Evolutionary conservation across 2,797 vertebrate genomes (phyloP), one percentile per base, ranked within the genome.

Genomic region (Enteromius afrohamiltoni): DNA sequence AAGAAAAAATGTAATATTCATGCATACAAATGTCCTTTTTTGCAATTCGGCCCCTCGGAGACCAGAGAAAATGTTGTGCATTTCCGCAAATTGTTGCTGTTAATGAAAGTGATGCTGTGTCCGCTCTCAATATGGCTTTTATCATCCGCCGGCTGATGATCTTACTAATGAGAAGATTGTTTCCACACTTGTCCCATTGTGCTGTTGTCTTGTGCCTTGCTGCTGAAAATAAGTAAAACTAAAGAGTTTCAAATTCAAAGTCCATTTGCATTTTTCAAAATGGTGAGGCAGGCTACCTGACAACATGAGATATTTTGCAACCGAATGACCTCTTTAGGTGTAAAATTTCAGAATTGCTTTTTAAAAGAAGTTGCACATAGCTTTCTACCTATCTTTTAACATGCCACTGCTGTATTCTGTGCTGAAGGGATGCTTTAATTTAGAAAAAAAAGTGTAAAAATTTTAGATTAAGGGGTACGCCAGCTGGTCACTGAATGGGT

Each of bases 21-120:
- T 92, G 86, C 79, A 87, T 87, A 93, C 92, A 93, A 94, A 94
- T 92, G 90, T 93, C 88, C 87, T 71, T 79, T 85, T 89, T 88
- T 90, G 91, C 79, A 73, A 79, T 78, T 84, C 67, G 79, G 86
- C 68, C 87, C 83, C 79, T 19, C 17, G 82, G 89, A 90, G 75
- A 83, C 74, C 31, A 79, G 77, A 53, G 79, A 79, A 80, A 89
- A 91, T 85, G 86, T 79, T 65, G 82, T 82, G 81, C 81, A 84
- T 80, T 89, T 89, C 83, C 78, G 80, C 74, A 86, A 87, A 88
- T 62, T 77, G 47, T 6, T 58, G n/a, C 70, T 42, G 80, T 51
- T 47, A 68, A 85, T 75, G 73, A 85, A 82, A 83, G 55, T 75
- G 53, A 67, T 51, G 80, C 37, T 53, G 53, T 47, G 62, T 64